A percentile compares a stretch with the other conserved stretches of the same genome.
Conservation (phyloP, 2,888 invertebrate genomes). For the Vannuccia rotundouncinata region DNA sequence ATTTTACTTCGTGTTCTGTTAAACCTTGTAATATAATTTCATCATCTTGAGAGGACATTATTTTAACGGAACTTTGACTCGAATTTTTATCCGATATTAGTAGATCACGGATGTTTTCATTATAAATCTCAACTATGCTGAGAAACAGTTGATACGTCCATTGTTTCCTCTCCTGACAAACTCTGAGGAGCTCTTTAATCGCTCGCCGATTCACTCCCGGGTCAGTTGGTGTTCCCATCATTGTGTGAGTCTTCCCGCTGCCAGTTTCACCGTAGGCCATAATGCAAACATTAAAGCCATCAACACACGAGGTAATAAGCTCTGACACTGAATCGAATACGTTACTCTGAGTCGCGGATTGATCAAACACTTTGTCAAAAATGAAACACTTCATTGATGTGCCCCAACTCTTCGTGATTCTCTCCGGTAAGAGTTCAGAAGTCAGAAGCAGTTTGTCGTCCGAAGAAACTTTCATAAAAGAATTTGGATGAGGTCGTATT, state of each 20-base stretch:
- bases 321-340: conserved; percentile 42
- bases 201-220: conserved; percentile 38
- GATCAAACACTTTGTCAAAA: conserved; percentile 52
- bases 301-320: conserved; percentile 54
- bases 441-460: conserved; percentile 47
- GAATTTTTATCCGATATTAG: background rate
- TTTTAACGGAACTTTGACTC: conserved; percentile 18
- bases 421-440: conserved; percentile 46
- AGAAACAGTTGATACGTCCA: conserved; percentile 36
- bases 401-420: conserved; percentile 41
- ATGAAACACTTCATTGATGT: conserved; percentile 43
- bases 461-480: conserved; percentile 31
- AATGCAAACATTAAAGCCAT: conserved; percentile 56
- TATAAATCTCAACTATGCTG: conserved; percentile 37
- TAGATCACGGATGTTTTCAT: conserved; percentile 38
- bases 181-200: conserved; percentile 24
- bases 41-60: conserved; percentile 36
- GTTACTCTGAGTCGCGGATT: conserved; percentile 50
- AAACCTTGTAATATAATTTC: conserved; percentile 36
- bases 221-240: conserved; percentile 29
- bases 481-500: conserved; percentile 42
- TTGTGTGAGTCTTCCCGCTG: conserved; percentile 42
- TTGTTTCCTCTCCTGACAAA: conserved; percentile 28
- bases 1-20: conserved; percentile 14
- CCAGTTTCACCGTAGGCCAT: conserved; percentile 56